Evolutionary conservation across 2,113 vertebrate species (phyloP), one percentile per base, ranked within the genome.

Genomic region (Antigone vipio): DNA sequence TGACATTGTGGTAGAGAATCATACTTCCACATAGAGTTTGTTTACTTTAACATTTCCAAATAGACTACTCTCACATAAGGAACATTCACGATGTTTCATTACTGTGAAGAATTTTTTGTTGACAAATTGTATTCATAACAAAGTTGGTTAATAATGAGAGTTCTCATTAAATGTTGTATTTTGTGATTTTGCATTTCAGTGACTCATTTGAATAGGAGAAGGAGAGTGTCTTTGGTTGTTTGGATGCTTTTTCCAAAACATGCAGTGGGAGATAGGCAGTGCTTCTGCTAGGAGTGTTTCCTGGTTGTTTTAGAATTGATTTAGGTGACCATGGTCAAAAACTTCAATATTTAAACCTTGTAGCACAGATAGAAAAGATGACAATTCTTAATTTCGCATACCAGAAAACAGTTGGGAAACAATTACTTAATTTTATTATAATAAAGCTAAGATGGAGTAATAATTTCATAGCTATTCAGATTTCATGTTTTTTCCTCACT

Each of bases 11-110:
- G 18, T 72, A 68, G 62, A 44, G 92, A 76, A 50, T 49, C 32
- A 34, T 72, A 66, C 15, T 18, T 16, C 30, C 18, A 38, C 23
- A 5, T 40, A 20, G 29, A 60, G 35, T 77, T 91, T 0, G 0
- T 59, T 77, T 59, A 14, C 21, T 79, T 49, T 21, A 75, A 18
- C 18, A 23, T 40, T 81, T 87, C 45, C n/a, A 32, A 49, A 38
- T 78, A 55, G 26, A 14, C 21, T 32, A 40, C 55, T 90, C n/a
- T 79, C 27, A n/a, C 8, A 6, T 44, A 7, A 55, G 47, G 45
- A 84, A 45, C 9, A 19, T 34, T 50, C 35, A 42, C 30, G 17
- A 15, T 47, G 17, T 67, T 93, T 75, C 24, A 24, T 63, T 86
- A 49, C n/a, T 80, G 32, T 29, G 14, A 62, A 40, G 32, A 64